These are phyloP conservation scores for Rugalucina vietnamica DNA, from an alignment of 2,888 invertebrate genomes.

Conservation along the genomic window DNA sequence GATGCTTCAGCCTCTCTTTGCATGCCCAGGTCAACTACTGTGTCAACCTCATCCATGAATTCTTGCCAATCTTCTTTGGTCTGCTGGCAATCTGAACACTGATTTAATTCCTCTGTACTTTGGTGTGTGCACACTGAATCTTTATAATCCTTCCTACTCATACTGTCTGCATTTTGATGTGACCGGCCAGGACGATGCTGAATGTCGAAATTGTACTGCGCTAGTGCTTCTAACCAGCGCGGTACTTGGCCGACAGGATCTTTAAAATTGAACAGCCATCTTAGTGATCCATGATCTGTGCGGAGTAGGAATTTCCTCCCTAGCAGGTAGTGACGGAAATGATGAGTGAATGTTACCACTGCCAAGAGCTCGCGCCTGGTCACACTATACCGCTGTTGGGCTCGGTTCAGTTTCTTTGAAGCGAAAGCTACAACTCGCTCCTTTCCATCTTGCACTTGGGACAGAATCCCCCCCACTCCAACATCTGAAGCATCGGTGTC, in stretches of 20 bases:
- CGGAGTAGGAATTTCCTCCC: conserved; percentile 17
- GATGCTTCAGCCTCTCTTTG: no score
- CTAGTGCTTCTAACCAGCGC: conserved; percentile 31
- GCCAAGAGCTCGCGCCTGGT: conserved; percentile 33
- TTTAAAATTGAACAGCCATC: conserved; percentile 27
- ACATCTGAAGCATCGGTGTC: conserved; percentile 48
- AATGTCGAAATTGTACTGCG: conserved; percentile 5
- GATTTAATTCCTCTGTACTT: no score
- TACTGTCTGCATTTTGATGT: no score
- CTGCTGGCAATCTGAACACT: no score
- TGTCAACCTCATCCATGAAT: no score
- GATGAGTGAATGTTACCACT: conserved; percentile 12
- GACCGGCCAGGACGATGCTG: no score
- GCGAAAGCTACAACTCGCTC: background rate
- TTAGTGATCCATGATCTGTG: conserved; percentile 25
- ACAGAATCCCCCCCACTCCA: conserved; percentile 39
- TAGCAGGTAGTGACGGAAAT: conserved; percentile 35
- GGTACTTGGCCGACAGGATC: conserved; percentile 18
- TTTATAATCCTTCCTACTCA: no score
- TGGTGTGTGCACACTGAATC: no score
- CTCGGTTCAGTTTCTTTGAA: conserved; percentile 34
- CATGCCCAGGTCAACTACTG: no score
- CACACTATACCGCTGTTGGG: conserved; percentile 38
- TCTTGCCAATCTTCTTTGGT: no score
- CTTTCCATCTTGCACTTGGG: conserved; percentile 35